phyloP scores from a whole-genome alignment of 2,113 vertebrate genomes.

The Plectropomus leopardus region DNA sequence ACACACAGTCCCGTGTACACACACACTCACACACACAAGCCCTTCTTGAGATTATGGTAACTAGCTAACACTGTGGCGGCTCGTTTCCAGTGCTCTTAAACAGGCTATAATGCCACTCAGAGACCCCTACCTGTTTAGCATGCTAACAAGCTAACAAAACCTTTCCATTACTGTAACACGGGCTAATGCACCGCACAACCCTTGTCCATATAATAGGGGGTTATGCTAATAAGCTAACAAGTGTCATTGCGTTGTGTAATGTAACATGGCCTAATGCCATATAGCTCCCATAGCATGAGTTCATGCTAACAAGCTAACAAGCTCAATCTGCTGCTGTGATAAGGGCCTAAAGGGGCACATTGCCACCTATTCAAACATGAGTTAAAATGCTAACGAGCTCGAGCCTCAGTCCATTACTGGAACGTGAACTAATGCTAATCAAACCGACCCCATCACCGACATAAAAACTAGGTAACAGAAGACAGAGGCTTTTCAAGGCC shows the following conservation, averaged over 20 bases:
- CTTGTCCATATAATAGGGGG: conserved; percentile 62
- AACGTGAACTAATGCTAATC: conserved; percentile 56
- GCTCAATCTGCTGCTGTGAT: conserved; percentile 67
- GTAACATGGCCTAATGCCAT: conserved; percentile 74
- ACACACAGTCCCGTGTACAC: not conserved
- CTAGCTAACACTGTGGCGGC: conserved; percentile 47
- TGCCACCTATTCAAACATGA: conserved; percentile 56
- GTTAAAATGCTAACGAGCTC: conserved; percentile 67
- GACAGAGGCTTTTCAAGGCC: not conserved
- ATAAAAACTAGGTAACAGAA: not conserved
- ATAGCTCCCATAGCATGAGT: conserved; percentile 71
- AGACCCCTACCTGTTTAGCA: conserved; percentile 69
- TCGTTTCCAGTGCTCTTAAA: conserved; percentile 64
- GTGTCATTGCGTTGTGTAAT: conserved; percentile 69
- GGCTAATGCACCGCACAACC: conserved; percentile 48
- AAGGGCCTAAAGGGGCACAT: conserved; percentile 57
- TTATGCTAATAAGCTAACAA: conserved; percentile 80
- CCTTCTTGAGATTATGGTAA: conserved; percentile 64
- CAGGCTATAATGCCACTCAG: conserved; percentile 65
- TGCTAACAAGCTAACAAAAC: conserved; percentile 76
- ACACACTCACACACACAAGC: conserved; percentile 6
- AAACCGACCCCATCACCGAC: conserved; percentile 20
- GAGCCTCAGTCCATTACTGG: conserved; percentile 46
- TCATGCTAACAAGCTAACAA: conserved; percentile 75
- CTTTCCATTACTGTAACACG: conserved; percentile 66